Conservation (phyloP, 2,888 invertebrate genomes). For the Tenthredo scrophulariae region DNA sequence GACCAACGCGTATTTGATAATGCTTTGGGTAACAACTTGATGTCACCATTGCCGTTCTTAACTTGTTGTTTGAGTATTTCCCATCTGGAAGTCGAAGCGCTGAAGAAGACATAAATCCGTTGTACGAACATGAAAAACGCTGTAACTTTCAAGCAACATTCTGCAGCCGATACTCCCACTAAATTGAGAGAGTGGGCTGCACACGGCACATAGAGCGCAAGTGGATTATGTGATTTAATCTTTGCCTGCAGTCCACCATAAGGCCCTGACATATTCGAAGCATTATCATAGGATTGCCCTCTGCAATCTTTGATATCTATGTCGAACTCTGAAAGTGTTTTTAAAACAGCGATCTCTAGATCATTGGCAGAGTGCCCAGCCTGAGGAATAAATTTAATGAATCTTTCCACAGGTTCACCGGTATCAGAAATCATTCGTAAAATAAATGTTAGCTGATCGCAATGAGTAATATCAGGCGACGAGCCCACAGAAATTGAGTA, state of each 20-base stretch:
- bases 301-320: constrained; percentile 51
- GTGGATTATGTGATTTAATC: constrained; percentile 54
- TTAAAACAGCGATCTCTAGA: constrained; percentile 55
- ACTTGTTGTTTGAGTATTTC: constrained; percentile 38
- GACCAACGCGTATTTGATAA: constrained; percentile 23
- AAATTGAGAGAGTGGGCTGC: constrained; percentile 59
- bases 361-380: constrained; percentile 60
- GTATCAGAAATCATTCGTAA: constrained; percentile 61
- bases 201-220: constrained; percentile 59
- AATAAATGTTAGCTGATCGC: constrained; percentile 64
- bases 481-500: constrained; percentile 62
- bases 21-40: constrained; percentile 38
- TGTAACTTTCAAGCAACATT: constrained; percentile 55
- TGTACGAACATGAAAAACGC: constrained; percentile 55
- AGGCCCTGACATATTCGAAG: constrained; percentile 58
- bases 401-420: constrained; percentile 57
- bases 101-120: constrained; percentile 48
- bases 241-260: constrained; percentile 57
- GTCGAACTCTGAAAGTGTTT: constrained; percentile 29
- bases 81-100: constrained; percentile 56
- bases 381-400: constrained; percentile 60
- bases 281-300: constrained; percentile 57
- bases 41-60: constrained; percentile 19
- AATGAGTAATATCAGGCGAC: constrained; percentile 63
- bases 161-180: constrained; percentile 57